phyloP scores from a whole-genome alignment of 2,113 vertebrate species.

The Sceloporus undulatus region DNA sequence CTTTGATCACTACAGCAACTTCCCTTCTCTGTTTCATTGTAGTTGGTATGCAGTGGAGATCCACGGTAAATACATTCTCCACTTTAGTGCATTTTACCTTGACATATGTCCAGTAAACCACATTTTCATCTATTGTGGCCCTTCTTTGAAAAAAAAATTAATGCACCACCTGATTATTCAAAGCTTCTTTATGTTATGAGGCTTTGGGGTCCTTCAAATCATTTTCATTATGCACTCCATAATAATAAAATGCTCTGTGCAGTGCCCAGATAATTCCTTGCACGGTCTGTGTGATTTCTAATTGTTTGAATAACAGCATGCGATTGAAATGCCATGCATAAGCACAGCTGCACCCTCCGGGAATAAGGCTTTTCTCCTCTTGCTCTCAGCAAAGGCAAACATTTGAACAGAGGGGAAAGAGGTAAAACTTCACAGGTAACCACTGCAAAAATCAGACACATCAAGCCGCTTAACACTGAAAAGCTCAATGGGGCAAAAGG shows the following conservation, averaged over 20 bases:
- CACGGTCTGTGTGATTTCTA: slow-evolving; percentile 62
- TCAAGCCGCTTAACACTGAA: slow-evolving; percentile 32
- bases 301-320: slow-evolving; percentile 70
- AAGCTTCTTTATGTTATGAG: slow-evolving; percentile 55
- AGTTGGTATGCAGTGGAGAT: slow-evolving; percentile 59
- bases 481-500: slow-evolving; percentile 42
- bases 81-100: slow-evolving; percentile 67
- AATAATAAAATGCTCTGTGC: slow-evolving; percentile 62
- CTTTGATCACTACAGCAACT: slow-evolving; percentile 8
- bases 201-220: slow-evolving; percentile 72
- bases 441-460: slow-evolving; percentile 22
- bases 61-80: slow-evolving; percentile 53
- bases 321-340: slow-evolving; percentile 64
- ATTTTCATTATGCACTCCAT: slow-evolving; percentile 68
- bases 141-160: slow-evolving; percentile 36
- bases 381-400: slow-evolving; percentile 66
- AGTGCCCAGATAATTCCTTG: slow-evolving; percentile 55
- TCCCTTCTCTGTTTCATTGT: not conserved
- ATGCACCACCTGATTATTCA: slow-evolving; percentile 60
- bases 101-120: slow-evolving; percentile 71
- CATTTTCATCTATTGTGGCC: slow-evolving; percentile 53
- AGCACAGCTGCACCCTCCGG: slow-evolving; percentile 57
- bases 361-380: slow-evolving; percentile 63
- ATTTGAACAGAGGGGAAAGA: slow-evolving; percentile 58
- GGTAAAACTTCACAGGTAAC: slow-evolving; percentile 59